Conservation (phyloP, 2,797 vertebrate species). For the Sciurus vulgaris region DNA sequence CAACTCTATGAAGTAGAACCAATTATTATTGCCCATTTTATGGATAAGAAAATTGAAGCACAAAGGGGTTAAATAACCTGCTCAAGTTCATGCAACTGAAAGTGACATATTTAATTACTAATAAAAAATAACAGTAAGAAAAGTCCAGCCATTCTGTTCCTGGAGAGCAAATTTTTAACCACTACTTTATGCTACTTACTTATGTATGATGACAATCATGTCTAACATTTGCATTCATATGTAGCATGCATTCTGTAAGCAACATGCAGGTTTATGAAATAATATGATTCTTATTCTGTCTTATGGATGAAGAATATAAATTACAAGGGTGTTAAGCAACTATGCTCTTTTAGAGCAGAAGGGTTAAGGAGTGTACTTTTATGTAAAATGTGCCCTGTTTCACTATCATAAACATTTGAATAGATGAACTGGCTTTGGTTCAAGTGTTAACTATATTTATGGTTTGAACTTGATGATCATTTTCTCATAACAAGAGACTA, state of each 20-base stretch:
- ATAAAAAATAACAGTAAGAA: neutral
- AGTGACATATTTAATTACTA: neutral
- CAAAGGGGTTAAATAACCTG: neutral
- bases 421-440: neutral
- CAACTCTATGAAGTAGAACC: neutral
- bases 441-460: neutral
- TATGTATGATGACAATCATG: neutral
- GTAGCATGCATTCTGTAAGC: neutral
- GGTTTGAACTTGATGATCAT: neutral
- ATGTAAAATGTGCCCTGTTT: conserved; percentile 9
- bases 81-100: neutral
- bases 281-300: neutral
- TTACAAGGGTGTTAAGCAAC: neutral
- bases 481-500: conserved; percentile 29
- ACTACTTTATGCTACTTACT: neutral
- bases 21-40: neutral
- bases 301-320: neutral
- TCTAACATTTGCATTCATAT: neutral
- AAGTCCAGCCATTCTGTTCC: neutral
- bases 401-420: neutral
- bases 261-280: neutral
- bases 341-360: neutral
- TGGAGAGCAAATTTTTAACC: neutral
- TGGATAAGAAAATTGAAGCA: neutral
- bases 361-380: neutral